phyloP scores from a whole-genome alignment of 2,113 vertebrate genomes.

The Bubo blakistoni region DNA sequence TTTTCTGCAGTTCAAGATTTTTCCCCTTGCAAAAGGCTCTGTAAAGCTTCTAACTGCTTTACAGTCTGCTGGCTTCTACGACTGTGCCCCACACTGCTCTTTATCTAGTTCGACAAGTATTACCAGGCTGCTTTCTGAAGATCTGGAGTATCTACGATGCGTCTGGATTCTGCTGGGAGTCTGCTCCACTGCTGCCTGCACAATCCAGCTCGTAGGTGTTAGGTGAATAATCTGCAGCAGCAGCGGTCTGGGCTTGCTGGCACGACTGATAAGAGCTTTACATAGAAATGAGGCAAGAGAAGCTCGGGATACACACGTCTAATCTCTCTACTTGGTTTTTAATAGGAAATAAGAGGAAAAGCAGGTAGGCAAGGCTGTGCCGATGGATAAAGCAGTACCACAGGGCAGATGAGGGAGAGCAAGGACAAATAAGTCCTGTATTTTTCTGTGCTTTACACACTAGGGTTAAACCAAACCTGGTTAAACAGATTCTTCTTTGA shows the following conservation, averaged over 20 bases:
- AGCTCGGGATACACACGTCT: neutral
- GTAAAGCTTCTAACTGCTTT: neutral
- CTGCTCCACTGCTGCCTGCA: neutral
- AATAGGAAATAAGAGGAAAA: neutral
- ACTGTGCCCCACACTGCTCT: neutral
- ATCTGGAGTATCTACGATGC: neutral
- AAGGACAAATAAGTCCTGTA: fast-evolving
- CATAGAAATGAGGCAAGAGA: neutral
- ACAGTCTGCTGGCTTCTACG: neutral
- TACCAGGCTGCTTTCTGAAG: neutral
- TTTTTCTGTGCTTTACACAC: neutral
- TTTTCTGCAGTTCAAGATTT: neutral
- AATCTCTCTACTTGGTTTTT: neutral
- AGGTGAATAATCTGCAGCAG: neutral
- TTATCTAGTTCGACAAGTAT: neutral
- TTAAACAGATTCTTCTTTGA: neutral
- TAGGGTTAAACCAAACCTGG: neutral
- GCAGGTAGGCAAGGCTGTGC: neutral
- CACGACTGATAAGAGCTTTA: neutral
- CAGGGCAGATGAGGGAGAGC: neutral
- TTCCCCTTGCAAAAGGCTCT: neutral
- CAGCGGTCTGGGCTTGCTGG: neutral
- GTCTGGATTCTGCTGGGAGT: neutral
- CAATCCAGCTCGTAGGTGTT: fast-evolving
- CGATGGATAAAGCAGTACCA: neutral